Percentiles rank a stretch among this genome's conserved stretches.
These are phyloP conservation scores for Diplodus puntazzo DNA, from an alignment of 2,797 vertebrate species.

Conservation along the genomic window DNA sequence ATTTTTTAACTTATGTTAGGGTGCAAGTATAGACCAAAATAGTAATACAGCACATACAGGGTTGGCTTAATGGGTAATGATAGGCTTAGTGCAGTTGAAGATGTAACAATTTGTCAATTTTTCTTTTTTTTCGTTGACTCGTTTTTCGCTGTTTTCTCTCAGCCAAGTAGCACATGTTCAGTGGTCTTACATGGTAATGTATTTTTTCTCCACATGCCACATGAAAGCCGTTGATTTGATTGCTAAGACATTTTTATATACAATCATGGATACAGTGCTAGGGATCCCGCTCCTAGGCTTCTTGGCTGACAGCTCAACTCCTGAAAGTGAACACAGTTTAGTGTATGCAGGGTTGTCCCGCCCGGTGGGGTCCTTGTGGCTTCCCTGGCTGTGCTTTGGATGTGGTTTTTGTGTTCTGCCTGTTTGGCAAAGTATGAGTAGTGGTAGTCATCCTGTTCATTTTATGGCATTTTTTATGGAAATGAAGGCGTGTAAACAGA, in stretches of 20 bases:
- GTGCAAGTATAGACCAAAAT: conserved; percentile 2
- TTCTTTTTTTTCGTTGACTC: not conserved
- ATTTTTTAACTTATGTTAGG: conserved; percentile 10
- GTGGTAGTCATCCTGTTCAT: conserved; percentile 68
- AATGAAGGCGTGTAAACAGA: conserved; percentile 50
- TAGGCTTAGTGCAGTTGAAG: not conserved
- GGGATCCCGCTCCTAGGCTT: conserved; percentile 27
- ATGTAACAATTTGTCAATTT: not conserved
- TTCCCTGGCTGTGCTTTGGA: conserved; percentile 74
- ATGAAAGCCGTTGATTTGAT: conserved; percentile 28
- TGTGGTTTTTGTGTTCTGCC: conserved; percentile 73
- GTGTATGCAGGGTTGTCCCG: conserved; percentile 68
- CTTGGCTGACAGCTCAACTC: conserved; percentile 48
- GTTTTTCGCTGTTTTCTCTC: not conserved
- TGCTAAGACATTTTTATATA: conserved; percentile 36
- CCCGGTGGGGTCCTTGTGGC: conserved; percentile 78
- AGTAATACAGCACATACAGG: conserved; percentile 2
- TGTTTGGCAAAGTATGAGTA: conserved; percentile 59
- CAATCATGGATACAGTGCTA: conserved; percentile 8
- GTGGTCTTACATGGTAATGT: not conserved
- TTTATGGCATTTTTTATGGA: conserved; percentile 65
- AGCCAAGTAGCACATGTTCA: not conserved
- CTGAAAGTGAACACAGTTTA: conserved; percentile 67
- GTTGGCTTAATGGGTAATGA: conserved; percentile 23
- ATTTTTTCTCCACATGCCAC: conserved; percentile 22